phyloP scores from a whole-genome alignment of 92 coral and sea anemone species.

The Pocillopora grandis region DNA sequence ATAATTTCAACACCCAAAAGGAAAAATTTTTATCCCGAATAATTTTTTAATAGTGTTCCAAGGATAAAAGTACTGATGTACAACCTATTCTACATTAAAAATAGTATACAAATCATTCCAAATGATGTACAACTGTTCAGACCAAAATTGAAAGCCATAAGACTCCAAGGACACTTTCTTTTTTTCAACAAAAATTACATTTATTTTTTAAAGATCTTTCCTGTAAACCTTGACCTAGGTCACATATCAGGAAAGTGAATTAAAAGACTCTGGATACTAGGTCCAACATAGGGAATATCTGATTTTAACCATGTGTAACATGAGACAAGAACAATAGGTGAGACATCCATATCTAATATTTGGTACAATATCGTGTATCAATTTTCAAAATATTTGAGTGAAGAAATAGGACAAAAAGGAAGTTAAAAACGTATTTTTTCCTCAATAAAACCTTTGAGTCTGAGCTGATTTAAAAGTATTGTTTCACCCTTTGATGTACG shows the following conservation, averaged over 20 bases:
- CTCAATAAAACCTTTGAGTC: not conserved
- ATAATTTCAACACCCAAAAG: too few species aligned
- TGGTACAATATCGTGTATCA: not conserved
- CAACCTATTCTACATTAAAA: not conserved
- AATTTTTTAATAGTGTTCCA: too few species aligned
- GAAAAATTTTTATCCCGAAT: too few species aligned
- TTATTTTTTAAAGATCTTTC: too few species aligned
- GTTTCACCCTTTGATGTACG: not conserved
- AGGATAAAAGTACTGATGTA: not conserved
- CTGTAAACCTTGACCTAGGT: too few species aligned
- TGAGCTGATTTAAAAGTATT: not conserved
- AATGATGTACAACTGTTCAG: too few species aligned
- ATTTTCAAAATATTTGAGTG: not conserved
- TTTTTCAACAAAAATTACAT: too few species aligned
- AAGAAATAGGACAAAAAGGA: constrained; percentile 1
- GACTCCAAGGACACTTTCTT: too few species aligned
- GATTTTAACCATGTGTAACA: not conserved
- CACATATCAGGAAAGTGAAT: too few species aligned
- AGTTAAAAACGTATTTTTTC: not conserved
- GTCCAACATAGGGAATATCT: not conserved
- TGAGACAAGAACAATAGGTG: not conserved
- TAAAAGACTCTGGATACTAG: not conserved
- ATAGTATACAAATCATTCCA: not conserved
- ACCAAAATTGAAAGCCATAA: too few species aligned
- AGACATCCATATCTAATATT: not conserved